These are phyloP conservation scores for Macaria notata DNA, from an alignment of 2,888 invertebrate genomes.

Conservation along the genomic window DNA sequence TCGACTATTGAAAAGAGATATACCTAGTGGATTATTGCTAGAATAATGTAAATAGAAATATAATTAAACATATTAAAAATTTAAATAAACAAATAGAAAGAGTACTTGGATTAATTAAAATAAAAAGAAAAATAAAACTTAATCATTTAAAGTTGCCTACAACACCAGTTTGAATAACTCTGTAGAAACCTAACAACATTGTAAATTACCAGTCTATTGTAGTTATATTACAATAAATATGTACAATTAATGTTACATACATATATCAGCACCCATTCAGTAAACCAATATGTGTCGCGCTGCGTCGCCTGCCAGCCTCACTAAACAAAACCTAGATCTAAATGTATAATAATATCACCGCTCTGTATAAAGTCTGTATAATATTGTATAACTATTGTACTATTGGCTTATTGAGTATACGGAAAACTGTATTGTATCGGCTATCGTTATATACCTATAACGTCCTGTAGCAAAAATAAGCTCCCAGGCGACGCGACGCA, in stretches of 20 bases:
- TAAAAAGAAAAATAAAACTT: background rate
- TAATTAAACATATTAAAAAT: no score
- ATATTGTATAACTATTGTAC: constrained; percentile 67
- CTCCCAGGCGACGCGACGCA: constrained; percentile 61
- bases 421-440: constrained; percentile 39
- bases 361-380: constrained; percentile 62
- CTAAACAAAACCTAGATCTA: constrained; percentile 42
- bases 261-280: constrained; percentile 73
- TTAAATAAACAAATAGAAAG: no score
- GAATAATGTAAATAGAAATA: no score
- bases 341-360: constrained; percentile 61
- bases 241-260: constrained; percentile 71
- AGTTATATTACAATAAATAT: constrained; percentile 79
- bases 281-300: constrained; percentile 57
- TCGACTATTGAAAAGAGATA: no score
- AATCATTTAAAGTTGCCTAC: constrained; percentile 40
- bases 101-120: background rate
- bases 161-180: constrained; percentile 63
- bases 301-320: constrained; percentile 64
- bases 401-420: constrained; percentile 50
- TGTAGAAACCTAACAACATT: constrained; percentile 80
- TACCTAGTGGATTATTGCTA: no score
- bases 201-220: constrained; percentile 81
- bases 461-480: constrained; percentile 75
- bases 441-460: no score